Conservation (phyloP, 1,140 invertebrate genomes). For the Drosophila pruinosa region DNA sequence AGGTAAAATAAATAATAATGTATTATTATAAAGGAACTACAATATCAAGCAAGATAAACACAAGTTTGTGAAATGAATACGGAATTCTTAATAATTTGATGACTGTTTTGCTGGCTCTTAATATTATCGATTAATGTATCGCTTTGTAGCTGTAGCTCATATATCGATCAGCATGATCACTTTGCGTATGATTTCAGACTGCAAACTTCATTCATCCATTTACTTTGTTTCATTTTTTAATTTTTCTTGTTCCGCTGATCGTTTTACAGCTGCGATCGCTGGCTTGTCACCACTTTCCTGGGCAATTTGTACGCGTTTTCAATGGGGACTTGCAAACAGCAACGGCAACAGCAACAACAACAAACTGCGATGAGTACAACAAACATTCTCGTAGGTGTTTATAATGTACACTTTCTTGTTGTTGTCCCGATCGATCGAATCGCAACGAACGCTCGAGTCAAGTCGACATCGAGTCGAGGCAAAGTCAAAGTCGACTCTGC, state of each 20-base stretch:
- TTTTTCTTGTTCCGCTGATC: conserved; percentile 25
- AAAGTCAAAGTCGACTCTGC: neutral
- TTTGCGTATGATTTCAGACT: neutral
- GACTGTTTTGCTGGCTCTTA: neutral
- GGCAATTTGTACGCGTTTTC: conserved; percentile 76
- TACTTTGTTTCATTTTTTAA: conserved; percentile 50
- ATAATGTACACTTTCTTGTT: conserved; percentile 76
- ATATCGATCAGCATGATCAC: conserved; percentile 36
- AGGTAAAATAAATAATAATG: too few species aligned
- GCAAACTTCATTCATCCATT: conserved; percentile 39
- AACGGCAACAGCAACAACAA: conserved; percentile 24
- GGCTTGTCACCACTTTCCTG: conserved; percentile 75
- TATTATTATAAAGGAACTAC: too few species aligned
- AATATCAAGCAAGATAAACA: neutral
- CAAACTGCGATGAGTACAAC: conserved; percentile 19
- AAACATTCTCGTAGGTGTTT: conserved; percentile 76
- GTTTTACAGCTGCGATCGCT: conserved; percentile 39
- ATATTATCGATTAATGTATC: conserved; percentile 8
- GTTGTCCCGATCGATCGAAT: conserved; percentile 38
- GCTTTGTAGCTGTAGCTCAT: conserved; percentile 22
- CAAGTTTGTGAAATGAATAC: neutral
- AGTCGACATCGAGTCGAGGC: conserved; percentile 10
- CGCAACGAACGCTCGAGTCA: conserved; percentile 10
- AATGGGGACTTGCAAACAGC: conserved; percentile 54
- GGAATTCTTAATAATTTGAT: neutral